A percentile compares a stretch with the other conserved stretches of the same genome.
These are phyloP conservation scores for Drosophila anceps DNA, from an alignment of 2,888 invertebrate species.

Conservation along the genomic window DNA sequence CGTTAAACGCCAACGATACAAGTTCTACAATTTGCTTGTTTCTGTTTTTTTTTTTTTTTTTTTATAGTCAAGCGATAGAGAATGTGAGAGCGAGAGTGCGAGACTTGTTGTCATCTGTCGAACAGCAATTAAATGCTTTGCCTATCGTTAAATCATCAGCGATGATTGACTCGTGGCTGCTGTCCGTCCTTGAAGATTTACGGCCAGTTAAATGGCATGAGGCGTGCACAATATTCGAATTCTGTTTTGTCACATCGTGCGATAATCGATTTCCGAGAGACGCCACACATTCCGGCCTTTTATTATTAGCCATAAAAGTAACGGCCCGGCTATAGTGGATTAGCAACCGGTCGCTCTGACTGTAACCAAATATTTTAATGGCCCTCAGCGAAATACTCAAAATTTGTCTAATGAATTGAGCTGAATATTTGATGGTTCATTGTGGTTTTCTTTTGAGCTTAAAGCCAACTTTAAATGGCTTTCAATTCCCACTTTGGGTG, in stretches of 20 bases:
- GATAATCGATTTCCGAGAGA: slow-evolving; percentile 64
- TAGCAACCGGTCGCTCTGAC: slow-evolving; percentile 33
- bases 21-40: slow-evolving; percentile 20
- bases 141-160: slow-evolving; percentile 69
- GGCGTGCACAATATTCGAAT: slow-evolving; percentile 29
- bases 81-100: not conserved
- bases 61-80: slow-evolving; percentile 7
- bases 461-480: slow-evolving; percentile 36
- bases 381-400: slow-evolving; percentile 20
- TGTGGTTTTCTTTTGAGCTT: not conserved
- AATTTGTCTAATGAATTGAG: slow-evolving; percentile 42
- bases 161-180: slow-evolving; percentile 71
- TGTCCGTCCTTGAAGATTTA: slow-evolving; percentile 76
- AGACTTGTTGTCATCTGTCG: slow-evolving; percentile 52
- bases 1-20: slow-evolving; percentile 55
- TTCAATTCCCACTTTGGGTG: slow-evolving; percentile 25
- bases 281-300: slow-evolving; percentile 33
- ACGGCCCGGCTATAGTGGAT: slow-evolving; percentile 23
- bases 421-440: slow-evolving; percentile 5
- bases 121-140: slow-evolving; percentile 69
- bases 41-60: too few relatives aligned
- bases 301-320: slow-evolving; percentile 47
- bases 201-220: slow-evolving; percentile 69
- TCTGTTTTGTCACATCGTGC: slow-evolving; percentile 63
- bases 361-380: slow-evolving; percentile 61